phyloP scores from a whole-genome alignment of 2,888 invertebrate genomes.

The Chalcosyrphus nemorum region DNA sequence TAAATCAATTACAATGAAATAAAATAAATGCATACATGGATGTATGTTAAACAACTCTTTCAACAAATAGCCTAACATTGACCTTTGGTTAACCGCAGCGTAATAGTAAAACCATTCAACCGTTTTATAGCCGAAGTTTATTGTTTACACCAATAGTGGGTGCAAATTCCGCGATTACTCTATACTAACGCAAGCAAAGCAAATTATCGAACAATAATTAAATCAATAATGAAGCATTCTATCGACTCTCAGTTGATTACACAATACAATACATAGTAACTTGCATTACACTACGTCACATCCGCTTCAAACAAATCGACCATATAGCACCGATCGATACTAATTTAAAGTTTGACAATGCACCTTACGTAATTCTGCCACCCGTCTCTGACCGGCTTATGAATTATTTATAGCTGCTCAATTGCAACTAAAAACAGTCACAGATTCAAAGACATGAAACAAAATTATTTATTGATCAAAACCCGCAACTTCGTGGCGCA shows the following conservation, averaged over 20 bases:
- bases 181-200: neutral
- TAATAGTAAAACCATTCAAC: neutral
- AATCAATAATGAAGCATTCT: neutral
- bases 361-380: conserved; percentile 52
- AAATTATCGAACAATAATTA: neutral
- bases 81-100: neutral
- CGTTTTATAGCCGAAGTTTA: neutral
- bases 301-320: conserved; percentile 12
- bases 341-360: conserved; percentile 65
- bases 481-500: conserved; percentile 16
- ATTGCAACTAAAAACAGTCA: neutral
- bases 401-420: conserved; percentile 45
- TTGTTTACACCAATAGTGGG: neutral
- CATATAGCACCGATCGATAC: conserved; percentile 54
- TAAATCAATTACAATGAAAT: too few relatives aligned
- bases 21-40: too few relatives aligned
- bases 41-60: too few relatives aligned
- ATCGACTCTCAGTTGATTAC: neutral
- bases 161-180: neutral
- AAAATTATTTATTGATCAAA: conserved; percentile 32
- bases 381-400: conserved; percentile 31
- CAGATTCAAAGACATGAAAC: neutral
- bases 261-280: too few relatives aligned
- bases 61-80: neutral
- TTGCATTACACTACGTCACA: conserved; percentile 24